Conservation (phyloP, 2,113 vertebrate genomes). For the Strigops habroptila region DNA sequence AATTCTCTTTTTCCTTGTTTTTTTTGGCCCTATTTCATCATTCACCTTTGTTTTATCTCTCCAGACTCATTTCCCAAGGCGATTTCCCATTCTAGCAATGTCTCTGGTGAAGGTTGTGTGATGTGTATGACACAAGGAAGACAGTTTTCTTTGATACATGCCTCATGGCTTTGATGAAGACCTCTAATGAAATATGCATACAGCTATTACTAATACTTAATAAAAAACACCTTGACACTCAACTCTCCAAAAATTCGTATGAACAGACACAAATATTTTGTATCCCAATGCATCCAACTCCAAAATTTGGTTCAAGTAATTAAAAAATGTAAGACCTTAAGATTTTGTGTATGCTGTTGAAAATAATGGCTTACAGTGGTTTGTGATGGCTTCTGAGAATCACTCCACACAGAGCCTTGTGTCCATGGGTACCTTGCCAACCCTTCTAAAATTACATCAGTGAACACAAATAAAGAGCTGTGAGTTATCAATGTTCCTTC, state of each 20-base stretch:
- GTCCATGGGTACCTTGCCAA: neutral
- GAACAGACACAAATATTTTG: neutral
- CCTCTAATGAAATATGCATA: neutral
- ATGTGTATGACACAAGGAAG: neutral
- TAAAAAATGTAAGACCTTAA: neutral
- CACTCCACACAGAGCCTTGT: neutral
- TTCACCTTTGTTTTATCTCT: neutral
- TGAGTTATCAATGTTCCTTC: neutral
- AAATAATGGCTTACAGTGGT: neutral
- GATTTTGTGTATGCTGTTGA: neutral
- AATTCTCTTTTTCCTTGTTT: neutral
- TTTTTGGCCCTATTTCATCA: neutral
- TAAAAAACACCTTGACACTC: neutral
- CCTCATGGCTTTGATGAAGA: conserved; percentile 10
- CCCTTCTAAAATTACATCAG: neutral
- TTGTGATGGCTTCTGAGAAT: neutral
- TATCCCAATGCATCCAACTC: neutral
- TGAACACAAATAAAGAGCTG: neutral
- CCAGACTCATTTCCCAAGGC: neutral
- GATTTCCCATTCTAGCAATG: neutral
- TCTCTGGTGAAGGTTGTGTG: neutral
- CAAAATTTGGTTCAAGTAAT: neutral
- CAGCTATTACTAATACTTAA: neutral
- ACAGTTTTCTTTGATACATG: conserved; percentile 14
- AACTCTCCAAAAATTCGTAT: neutral